Conservation (phyloP, 2,888 invertebrate genomes). For the Anoncus sp. region DNA sequence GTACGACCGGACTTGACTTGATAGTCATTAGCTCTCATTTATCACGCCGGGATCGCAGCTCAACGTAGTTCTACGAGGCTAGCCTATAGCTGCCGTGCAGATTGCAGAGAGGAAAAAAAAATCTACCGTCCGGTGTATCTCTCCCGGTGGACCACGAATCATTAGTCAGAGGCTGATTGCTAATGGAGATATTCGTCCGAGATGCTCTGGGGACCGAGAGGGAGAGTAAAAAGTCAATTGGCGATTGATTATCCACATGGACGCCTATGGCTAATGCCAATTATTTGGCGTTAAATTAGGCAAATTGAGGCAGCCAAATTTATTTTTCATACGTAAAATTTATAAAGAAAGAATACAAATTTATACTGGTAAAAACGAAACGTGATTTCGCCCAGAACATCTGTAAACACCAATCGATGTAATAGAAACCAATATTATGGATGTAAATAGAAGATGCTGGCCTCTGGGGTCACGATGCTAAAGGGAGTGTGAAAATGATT, state of each 20-base stretch:
- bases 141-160: constrained; percentile 45
- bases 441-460: constrained; percentile 18
- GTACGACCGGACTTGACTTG: constrained; percentile 44
- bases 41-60: constrained; percentile 61
- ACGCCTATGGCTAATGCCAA: constrained; percentile 40
- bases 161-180: constrained; percentile 65
- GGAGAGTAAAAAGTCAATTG: constrained; percentile 33
- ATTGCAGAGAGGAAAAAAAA: constrained; percentile 46
- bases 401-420: background rate
- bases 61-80: constrained; percentile 9
- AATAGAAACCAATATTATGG: background rate
- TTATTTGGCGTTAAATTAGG: constrained; percentile 40
- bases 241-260: constrained; percentile 58
- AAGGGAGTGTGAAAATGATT: constrained; percentile 50
- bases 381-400: background rate
- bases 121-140: constrained; percentile 33
- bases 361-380: background rate
- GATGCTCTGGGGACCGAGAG: constrained; percentile 20
- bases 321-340: background rate
- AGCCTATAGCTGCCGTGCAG: constrained; percentile 2
- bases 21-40: constrained; percentile 66
- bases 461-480: constrained; percentile 6
- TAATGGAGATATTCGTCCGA: constrained; percentile 53
- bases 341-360: constrained; percentile 7
- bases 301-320: constrained; percentile 22